Percentiles rank a stretch among this genome's conserved stretches.
phyloP scores from a whole-genome alignment of 2,888 invertebrate genomes.

The Ypsolopha scabrella region DNA sequence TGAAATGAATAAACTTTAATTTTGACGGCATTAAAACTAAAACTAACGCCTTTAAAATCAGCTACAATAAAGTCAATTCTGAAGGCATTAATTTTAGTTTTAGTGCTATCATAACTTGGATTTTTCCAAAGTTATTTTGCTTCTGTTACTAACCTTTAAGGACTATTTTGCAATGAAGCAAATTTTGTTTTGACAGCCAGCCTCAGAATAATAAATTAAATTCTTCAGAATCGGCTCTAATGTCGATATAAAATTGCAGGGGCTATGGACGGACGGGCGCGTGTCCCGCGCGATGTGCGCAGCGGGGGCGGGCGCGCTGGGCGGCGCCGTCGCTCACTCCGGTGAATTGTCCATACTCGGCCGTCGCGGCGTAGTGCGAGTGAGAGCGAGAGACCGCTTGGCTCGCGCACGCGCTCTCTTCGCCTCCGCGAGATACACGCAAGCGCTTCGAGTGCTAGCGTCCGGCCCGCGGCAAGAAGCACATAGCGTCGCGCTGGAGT shows the following conservation, averaged over 20 bases:
- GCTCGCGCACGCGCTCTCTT: constrained; percentile 67
- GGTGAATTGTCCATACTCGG: constrained; percentile 71
- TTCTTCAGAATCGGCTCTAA: no score
- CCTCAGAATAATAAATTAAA: no score
- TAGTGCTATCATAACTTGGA: no score
- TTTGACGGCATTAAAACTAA: no score
- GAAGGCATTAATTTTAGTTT: no score
- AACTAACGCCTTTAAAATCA: no score
- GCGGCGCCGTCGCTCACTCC: constrained; percentile 57
- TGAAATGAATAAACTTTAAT: no score
- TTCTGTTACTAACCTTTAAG: no score
- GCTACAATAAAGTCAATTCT: no score
- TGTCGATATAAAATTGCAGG: constrained; percentile 58
- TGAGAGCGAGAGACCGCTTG: constrained; percentile 72
- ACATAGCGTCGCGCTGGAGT: constrained; percentile 29
- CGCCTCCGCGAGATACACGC: constrained; percentile 68
- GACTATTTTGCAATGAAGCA: no score
- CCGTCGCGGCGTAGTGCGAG: constrained; percentile 74
- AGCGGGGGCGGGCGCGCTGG: constrained; percentile 69
- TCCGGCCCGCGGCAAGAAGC: constrained; percentile 35
- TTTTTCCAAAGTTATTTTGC: no score
- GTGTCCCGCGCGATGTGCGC: constrained; percentile 76
- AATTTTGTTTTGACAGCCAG: no score
- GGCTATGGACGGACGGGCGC: constrained; percentile 95
- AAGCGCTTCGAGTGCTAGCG: constrained; percentile 45